These are phyloP conservation scores for Lontra canadensis DNA, from an alignment of 2,113 vertebrate genomes.

Conservation along the genomic window DNA sequence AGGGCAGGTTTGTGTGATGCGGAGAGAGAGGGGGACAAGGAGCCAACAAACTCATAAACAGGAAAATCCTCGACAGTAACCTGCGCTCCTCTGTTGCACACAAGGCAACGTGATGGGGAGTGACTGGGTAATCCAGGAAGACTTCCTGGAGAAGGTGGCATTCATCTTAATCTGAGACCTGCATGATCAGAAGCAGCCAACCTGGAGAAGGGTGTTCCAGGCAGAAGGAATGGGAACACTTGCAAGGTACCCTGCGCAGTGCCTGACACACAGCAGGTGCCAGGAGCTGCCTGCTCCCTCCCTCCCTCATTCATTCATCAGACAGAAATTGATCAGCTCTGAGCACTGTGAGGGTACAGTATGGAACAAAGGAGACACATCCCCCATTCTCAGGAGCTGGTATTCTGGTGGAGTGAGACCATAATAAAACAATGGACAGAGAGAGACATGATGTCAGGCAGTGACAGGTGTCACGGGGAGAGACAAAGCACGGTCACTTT, in stretches of 20 bases:
- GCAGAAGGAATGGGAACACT: background rate
- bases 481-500: rapidly evolving
- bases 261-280: background rate
- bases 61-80: background rate
- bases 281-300: rapidly evolving
- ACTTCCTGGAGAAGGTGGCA: background rate
- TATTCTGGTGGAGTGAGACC: rapidly evolving
- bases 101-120: background rate
- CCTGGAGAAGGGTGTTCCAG: background rate
- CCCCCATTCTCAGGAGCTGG: background rate
- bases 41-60: background rate
- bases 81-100: background rate
- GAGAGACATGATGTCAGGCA: background rate
- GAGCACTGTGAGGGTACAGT: background rate
- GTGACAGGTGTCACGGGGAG: rapidly evolving
- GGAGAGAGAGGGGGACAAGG: background rate
- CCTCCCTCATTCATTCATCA: background rate
- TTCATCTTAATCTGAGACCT: background rate
- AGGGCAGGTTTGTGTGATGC: background rate
- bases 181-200: background rate
- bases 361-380: background rate
- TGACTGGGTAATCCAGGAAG: background rate
- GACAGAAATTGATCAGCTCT: rapidly evolving
- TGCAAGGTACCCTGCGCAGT: background rate
- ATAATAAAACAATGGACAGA: rapidly evolving